These are phyloP conservation scores for Charanyca ferruginea DNA, from an alignment of 2,888 invertebrate genomes.

Conservation along the genomic window DNA sequence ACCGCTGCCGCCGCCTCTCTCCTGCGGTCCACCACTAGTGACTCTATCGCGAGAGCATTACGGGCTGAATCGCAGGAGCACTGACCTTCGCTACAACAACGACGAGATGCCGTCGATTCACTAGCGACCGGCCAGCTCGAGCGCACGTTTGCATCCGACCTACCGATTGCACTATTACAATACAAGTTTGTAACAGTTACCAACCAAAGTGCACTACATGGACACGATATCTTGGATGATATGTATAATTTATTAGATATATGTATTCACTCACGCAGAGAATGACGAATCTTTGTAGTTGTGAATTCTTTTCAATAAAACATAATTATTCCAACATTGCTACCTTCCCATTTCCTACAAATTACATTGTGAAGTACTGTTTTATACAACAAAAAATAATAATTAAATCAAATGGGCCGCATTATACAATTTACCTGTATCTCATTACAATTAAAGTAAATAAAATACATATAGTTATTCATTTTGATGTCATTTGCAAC, in stretches of 20 bases:
- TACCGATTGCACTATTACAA: conserved; percentile 76
- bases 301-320: not conserved
- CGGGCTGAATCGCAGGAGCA: conserved; percentile 88
- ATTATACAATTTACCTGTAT: not conserved
- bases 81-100: conserved; percentile 84
- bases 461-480: conserved; percentile 1
- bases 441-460: not conserved
- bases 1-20: conserved; percentile 86
- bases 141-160: conserved; percentile 76
- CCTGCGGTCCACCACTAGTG: conserved; percentile 83
- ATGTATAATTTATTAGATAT: conserved; percentile 25
- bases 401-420: conserved; percentile 15
- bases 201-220: conserved; percentile 53
- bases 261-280: not conserved
- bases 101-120: conserved; percentile 70
- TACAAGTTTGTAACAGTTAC: conserved; percentile 62
- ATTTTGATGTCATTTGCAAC: conserved; percentile 24
- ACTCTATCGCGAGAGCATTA: conserved; percentile 87
- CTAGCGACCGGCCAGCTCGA: conserved; percentile 72
- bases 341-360: conserved; percentile 9
- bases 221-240: conserved; percentile 16
- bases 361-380: conserved; percentile 7
- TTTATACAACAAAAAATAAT: conserved; percentile 13
- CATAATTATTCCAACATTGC: conserved; percentile 4
- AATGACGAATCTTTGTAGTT: not conserved